A percentile compares a stretch with the other conserved stretches of the same genome.
phyloP scores from a whole-genome alignment of 2,888 invertebrate genomes.

The Yponomeuta plumbellus region DNA sequence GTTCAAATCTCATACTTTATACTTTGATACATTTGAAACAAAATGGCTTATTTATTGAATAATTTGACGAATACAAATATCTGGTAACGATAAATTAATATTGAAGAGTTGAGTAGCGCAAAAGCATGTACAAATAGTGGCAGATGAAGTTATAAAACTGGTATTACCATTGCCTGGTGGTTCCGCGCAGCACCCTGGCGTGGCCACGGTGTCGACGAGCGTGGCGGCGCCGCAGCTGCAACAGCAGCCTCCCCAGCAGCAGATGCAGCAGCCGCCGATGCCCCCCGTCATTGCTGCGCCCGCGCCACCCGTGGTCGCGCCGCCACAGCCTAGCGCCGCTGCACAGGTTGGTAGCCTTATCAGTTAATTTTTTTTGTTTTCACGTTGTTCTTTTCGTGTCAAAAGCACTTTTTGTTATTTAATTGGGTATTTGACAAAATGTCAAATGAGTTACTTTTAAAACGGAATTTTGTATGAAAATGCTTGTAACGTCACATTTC shows the following conservation, averaged over 20 bases:
- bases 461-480: too few species aligned
- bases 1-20: too few species aligned
- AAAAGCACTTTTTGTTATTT: too few species aligned
- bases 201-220: conserved; percentile 61
- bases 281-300: conserved; percentile 39
- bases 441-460: too few species aligned
- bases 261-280: conserved; percentile 41
- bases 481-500: too few species aligned
- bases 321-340: conserved; percentile 38
- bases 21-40: too few species aligned
- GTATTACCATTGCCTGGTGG: conserved; percentile 20
- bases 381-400: too few species aligned
- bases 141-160: background rate
- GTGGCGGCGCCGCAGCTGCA: conserved; percentile 49
- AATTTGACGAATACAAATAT: background rate
- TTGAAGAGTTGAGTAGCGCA: background rate
- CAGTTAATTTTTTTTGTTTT: background rate
- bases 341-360: conserved; percentile 36
- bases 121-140: background rate
- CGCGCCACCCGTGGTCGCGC: conserved; percentile 29
- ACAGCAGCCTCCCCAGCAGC: conserved; percentile 22
- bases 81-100: background rate
- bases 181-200: conserved; percentile 54
- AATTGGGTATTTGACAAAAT: too few species aligned
- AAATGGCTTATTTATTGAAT: too few species aligned